phyloP scores from a whole-genome alignment of 2,797 vertebrate genomes.

The Diglossa cyanea region DNA sequence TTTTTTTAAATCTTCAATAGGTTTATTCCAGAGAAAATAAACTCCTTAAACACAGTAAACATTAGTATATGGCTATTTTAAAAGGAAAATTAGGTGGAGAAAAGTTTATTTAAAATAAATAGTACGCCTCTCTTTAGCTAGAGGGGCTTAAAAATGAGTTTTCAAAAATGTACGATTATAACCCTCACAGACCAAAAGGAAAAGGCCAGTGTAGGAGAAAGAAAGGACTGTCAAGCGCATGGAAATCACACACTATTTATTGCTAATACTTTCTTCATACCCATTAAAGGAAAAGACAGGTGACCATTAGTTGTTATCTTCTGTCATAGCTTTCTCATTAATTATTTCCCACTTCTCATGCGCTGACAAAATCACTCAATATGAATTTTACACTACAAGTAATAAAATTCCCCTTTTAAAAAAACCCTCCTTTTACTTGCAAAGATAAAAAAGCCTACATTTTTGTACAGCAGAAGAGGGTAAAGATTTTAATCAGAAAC shows the following conservation, averaged over 20 bases:
- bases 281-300: background rate
- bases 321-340: background rate
- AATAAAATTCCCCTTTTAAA: background rate
- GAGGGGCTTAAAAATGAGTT: background rate
- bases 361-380: background rate
- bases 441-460: background rate
- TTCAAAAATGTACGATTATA: background rate
- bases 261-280: background rate
- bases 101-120: background rate
- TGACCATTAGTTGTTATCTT: background rate
- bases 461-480: slow-evolving; percentile 14
- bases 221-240: background rate
- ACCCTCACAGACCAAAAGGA: background rate
- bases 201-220: background rate
- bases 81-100: background rate
- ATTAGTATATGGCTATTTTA: background rate
- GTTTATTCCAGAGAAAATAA: background rate
- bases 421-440: background rate
- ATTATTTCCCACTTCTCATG: background rate
- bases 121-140: background rate
- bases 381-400: background rate
- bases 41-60: background rate
- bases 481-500: slow-evolving; percentile 45
- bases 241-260: background rate
- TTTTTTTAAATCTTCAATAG: background rate